phyloP scores from a whole-genome alignment of 2,113 vertebrate genomes.

The human (Homo sapiens) region DNA sequence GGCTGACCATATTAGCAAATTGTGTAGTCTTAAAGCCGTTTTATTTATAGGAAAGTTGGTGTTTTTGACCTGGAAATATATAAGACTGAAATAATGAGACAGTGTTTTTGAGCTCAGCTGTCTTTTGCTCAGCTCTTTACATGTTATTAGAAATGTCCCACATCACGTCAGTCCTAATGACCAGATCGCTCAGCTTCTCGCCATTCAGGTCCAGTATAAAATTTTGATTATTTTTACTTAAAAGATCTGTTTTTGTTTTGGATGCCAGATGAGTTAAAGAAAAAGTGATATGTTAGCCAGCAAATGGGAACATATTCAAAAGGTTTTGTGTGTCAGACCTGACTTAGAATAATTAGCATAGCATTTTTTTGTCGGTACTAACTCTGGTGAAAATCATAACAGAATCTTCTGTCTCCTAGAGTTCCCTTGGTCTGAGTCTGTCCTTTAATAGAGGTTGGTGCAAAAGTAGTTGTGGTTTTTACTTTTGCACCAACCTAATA shows the following conservation, averaged over 20 bases:
- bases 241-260: not conserved
- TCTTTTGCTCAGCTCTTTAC: not conserved
- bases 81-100: not conserved
- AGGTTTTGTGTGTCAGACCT: not conserved
- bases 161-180: not conserved
- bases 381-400: not conserved
- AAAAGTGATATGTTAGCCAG: not conserved
- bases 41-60: not conserved
- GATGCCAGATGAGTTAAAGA: not conserved
- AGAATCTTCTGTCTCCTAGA: not conserved
- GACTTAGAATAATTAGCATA: not conserved
- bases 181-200: not conserved
- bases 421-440: constrained; percentile 29
- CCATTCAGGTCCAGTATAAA: constrained; percentile 18
- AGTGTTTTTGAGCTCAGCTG: not conserved
- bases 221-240: constrained; percentile 8
- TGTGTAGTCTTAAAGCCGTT: not conserved
- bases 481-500: not conserved
- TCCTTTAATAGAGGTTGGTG: not conserved
- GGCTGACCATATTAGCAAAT: not conserved
- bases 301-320: not conserved
- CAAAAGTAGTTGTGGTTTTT: too few species aligned
- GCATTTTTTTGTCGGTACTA: not conserved
- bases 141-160: not conserved
- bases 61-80: not conserved